Conservation (phyloP, 2,888 invertebrate genomes). For the Platycheirus rosarum region DNA sequence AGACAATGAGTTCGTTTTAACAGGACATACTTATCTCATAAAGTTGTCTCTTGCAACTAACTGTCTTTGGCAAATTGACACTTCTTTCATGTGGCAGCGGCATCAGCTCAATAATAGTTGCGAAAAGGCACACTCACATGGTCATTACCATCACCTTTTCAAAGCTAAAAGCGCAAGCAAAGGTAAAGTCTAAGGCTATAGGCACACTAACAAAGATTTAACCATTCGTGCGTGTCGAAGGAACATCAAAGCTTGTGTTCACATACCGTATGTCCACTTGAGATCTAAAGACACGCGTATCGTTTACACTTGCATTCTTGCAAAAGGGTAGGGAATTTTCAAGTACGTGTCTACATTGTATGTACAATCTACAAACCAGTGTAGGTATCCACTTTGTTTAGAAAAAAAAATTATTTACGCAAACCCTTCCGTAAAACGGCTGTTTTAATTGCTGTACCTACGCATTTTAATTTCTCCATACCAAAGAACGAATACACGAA, state of each 20-base stretch:
- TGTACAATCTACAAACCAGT: too few relatives aligned
- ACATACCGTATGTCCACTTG: slow-evolving; percentile 39
- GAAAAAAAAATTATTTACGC: too few relatives aligned
- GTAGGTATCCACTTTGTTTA: slow-evolving; percentile 14
- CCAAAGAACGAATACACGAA: slow-evolving; percentile 5
- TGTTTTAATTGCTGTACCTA: slow-evolving; percentile 54
- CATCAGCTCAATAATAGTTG: too few relatives aligned
- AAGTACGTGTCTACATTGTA: background rate
- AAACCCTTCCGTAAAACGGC: background rate
- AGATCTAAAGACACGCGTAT: slow-evolving; percentile 51
- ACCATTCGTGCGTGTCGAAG: slow-evolving; percentile 39
- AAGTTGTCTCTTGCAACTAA: too few relatives aligned
- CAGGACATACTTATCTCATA: too few relatives aligned
- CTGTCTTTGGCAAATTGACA: too few relatives aligned
- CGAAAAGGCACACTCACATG: too few relatives aligned
- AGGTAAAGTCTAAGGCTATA: slow-evolving; percentile 20
- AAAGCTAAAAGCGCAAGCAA: slow-evolving; percentile 24
- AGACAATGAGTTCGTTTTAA: too few relatives aligned
- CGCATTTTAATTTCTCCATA: slow-evolving; percentile 59
- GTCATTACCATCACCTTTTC: slow-evolving; percentile 46
- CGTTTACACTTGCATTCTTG: slow-evolving; percentile 22
- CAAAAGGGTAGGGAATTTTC: background rate
- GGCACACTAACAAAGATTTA: background rate
- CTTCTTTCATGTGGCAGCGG: background rate
- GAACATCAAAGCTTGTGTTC: slow-evolving; percentile 56